phyloP scores from a whole-genome alignment of 2,888 invertebrate genomes.

The Tridacna gigas region DNA sequence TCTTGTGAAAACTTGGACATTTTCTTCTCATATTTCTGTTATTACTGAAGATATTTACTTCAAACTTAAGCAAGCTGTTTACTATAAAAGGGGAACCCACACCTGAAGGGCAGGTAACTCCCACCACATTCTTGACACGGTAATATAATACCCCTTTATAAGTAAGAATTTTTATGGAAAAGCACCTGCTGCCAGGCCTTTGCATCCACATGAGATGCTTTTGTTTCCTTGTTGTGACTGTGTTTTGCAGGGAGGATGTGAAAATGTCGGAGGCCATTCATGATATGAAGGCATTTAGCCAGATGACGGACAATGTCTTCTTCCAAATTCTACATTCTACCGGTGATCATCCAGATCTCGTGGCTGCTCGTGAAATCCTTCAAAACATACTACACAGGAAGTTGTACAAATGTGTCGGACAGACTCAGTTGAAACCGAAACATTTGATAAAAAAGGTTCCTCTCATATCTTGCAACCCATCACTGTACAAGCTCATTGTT shows the following conservation, averaged over 20 bases:
- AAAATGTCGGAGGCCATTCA: constrained; percentile 73
- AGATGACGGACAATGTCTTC: constrained; percentile 75
- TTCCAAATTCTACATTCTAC: constrained; percentile 69
- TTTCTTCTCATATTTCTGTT: too few species aligned
- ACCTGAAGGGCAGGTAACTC: too few species aligned
- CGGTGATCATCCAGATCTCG: constrained; percentile 54
- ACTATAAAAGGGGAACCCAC: too few species aligned
- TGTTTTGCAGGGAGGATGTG: constrained; percentile 44
- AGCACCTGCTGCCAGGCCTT: too few species aligned
- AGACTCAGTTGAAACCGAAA: constrained; percentile 60
- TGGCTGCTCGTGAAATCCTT: constrained; percentile 68
- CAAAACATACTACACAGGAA: constrained; percentile 66
- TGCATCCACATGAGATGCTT: too few species aligned
- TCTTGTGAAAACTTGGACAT: too few species aligned
- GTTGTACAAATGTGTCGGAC: constrained; percentile 72
- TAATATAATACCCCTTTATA: too few species aligned
- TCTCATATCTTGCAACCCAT: not conserved
- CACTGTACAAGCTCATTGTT: too few species aligned
- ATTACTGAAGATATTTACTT: too few species aligned
- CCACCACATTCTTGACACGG: too few species aligned
- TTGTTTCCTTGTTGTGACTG: not conserved
- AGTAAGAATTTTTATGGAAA: too few species aligned
- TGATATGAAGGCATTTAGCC: constrained; percentile 77
- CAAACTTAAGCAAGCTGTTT: too few species aligned
- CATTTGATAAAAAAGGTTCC: constrained; percentile 43